Evolutionary conservation across 2,888 invertebrate genomes (phyloP).

Genomic region (Thera britannica): DNA sequence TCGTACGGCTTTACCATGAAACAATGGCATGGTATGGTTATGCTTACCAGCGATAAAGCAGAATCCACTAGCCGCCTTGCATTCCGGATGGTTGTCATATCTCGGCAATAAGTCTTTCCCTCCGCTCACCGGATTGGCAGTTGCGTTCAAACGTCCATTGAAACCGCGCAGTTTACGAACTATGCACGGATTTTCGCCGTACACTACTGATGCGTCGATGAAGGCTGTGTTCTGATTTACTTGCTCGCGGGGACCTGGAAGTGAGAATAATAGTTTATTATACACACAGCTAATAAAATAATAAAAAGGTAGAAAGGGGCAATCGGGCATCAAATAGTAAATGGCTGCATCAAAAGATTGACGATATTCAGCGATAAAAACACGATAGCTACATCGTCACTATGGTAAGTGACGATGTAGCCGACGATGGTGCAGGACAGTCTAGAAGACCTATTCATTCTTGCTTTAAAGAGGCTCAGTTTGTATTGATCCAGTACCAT

Average conservation of each 20-base stretch:
- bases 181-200: slow-evolving; percentile 95
- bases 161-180: slow-evolving; percentile 90
- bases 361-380: too few relatives aligned
- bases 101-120: slow-evolving; percentile 93
- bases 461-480: too few relatives aligned
- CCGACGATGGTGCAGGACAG: too few relatives aligned
- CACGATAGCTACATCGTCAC: too few relatives aligned
- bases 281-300: neutral
- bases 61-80: slow-evolving; percentile 92
- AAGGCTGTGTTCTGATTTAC: slow-evolving; percentile 97
- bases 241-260: slow-evolving; percentile 93
- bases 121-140: slow-evolving; percentile 87
- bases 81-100: slow-evolving; percentile 92
- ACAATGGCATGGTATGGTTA: neutral
- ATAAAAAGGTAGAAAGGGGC: too few relatives aligned
- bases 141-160: slow-evolving; percentile 93
- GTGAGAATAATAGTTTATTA: neutral
- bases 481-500: too few relatives aligned
- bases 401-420: too few relatives aligned
- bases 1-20: neutral
- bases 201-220: slow-evolving; percentile 94
- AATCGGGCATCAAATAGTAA: too few relatives aligned
- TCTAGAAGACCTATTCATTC: too few relatives aligned
- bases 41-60: slow-evolving; percentile 93
- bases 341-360: too few relatives aligned